A percentile compares a stretch with the other conserved stretches of the same genome.
Evolutionary conservation across 2,888 invertebrate genomes (phyloP).

Genomic region (Noctua janthina): DNA sequence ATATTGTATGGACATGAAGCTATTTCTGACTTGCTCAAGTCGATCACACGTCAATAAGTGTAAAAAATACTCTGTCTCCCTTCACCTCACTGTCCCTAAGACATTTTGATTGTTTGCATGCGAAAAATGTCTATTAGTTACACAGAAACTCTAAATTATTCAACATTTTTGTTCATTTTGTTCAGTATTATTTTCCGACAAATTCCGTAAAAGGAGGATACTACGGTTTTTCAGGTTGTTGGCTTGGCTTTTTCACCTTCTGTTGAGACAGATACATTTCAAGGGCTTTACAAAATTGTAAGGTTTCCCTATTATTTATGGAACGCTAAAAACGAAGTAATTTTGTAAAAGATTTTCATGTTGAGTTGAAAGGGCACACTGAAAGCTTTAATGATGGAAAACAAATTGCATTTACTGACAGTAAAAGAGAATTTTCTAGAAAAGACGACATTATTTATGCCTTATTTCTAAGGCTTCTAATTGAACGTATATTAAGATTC

Average conservation of each 20-base stretch:
- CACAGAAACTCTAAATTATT: neutral
- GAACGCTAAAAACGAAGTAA: conserved; percentile 39
- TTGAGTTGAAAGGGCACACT: conserved; percentile 24
- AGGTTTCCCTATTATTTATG: neutral
- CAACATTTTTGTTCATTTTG: neutral
- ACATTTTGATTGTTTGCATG: neutral
- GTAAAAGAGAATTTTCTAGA: conserved; percentile 24
- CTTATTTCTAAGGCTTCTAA: conserved; percentile 16
- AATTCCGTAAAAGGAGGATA: neutral
- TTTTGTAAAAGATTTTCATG: conserved; percentile 32
- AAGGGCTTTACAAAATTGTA: neutral
- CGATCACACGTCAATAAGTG: neutral
- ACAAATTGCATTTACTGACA: conserved; percentile 46
- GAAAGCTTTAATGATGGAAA: conserved; percentile 45
- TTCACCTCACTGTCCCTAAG: neutral
- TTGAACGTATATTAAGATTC: conserved; percentile 1
- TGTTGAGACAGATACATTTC: neutral
- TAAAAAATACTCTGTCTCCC: neutral
- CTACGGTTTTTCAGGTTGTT: neutral
- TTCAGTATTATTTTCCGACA: neutral
- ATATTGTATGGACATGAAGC: neutral
- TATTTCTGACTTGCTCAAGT: neutral
- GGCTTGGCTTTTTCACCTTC: neutral
- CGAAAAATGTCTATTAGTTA: neutral
- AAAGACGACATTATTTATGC: conserved; percentile 12